Evolutionary conservation across 2,797 vertebrate genomes (phyloP), one percentile per base, ranked within the genome.

Genomic region (Pempheris klunzingeri): DNA sequence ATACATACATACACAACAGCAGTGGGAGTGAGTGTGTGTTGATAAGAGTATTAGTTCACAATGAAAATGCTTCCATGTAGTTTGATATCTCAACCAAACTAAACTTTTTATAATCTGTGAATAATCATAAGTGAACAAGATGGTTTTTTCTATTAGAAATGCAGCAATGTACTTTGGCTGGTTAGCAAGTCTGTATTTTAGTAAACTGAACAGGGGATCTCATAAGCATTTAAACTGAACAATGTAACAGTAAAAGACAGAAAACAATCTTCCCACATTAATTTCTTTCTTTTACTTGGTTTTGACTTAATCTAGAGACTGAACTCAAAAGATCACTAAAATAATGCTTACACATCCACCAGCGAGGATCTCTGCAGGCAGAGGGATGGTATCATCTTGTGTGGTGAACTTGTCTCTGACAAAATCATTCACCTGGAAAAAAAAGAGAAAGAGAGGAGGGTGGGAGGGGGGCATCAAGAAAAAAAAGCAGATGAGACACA

Each of bases 351-450:
- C 98, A 95, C 97, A 97, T 90, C 94, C 96, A 77, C 98, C 97
- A 86, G 97, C 96, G 32, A 98, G 90, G 72, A 98, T 70, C 94
- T 99, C 97, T 59, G 97, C 97, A 10, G 93, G 78, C 66, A 98
- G 43, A 78, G 95, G 93, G 94, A 99, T 96, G 88, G 94, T 93
- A 81, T 94, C 95, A 90, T 99, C 97, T 89, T 90, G 92, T 74
- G 70, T 87, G 61, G 96, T 98, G 94, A 98, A 99, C 95, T 98
- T 99, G 95, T 99, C 97, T 94, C 97, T 96, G 91, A 99, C 95
- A 92, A 99, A 98, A 94, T 98, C 97, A 92, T 99, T 99, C 93
- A 98, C 84, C 97, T 98, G 92, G 80, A 91, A 90, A 82, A 91
- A 92, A 92, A 76, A 72, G 43, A 66, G 4, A 66, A 38, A 20